Evolutionary conservation across 2,888 invertebrate species (phyloP), one percentile per base, ranked within the genome.

Genomic region (Congeria kusceri): DNA sequence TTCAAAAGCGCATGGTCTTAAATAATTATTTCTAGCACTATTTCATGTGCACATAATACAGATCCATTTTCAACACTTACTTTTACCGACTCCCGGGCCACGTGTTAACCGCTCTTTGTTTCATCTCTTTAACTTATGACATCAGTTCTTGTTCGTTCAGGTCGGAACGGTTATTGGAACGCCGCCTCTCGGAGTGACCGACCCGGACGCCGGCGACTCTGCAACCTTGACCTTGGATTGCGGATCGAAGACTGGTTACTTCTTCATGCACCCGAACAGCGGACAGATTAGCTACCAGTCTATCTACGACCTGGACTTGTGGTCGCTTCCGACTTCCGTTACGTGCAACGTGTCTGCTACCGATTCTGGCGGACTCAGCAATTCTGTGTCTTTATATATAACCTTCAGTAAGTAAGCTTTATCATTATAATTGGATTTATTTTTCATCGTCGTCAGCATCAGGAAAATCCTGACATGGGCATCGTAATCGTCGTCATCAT

Each of bases 201-300:
- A 86, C 29, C 80, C 82, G 5, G 86, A 86, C 62, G 20, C 67
- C n/a, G 76, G 80, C 13, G 86, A 83, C 20, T 69, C 66, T 4
- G 47, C 32, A 9, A 79, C 70, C 0, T 70, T 79, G 20, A 64
- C 68, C 23, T 56, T 83, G 47, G 63, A 69, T 47, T 81, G 82
- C 28, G 66, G 72, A 9, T 28, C 74, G 25, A 11, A 63, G 3
- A 71, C 78, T 2, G 69, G 64, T 3, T 74, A 74, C 47, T 76
- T 85, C 13, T 46, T 44, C 15, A 80, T 85, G 18, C 29, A 72
- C 25, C 5, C 73, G 1, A 18, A 62, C 5, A 29, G 80, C 0
- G 80, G 80, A 3, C 59, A 63, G 59, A 62, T 85, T 15, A 80
- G 69, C 5, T 77, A 73, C 18, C 71, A 75, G 28, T 68, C 78